A percentile compares a stretch with the other conserved stretches of the same genome.
phyloP scores from a whole-genome alignment of 2,113 vertebrate species.

The Hippotragus niger region DNA sequence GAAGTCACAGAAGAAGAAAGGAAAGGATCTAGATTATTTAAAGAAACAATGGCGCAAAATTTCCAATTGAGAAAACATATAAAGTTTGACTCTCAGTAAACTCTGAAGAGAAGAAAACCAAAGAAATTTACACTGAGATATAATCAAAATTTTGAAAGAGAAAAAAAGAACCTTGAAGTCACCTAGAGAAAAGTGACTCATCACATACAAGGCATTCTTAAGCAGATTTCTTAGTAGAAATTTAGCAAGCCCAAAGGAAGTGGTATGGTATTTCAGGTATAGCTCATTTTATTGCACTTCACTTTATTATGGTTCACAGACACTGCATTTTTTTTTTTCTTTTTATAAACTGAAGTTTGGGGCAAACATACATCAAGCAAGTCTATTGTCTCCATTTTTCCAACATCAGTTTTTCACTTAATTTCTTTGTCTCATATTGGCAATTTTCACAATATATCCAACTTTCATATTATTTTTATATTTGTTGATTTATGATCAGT shows the following conservation, averaged over 20 bases:
- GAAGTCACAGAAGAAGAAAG: not conserved
- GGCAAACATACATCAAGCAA: not conserved
- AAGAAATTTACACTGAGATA: not conserved
- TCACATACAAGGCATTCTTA: not conserved
- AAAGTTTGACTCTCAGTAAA: not conserved
- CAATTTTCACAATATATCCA: not conserved
- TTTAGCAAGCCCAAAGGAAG: not conserved
- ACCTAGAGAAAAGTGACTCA: not conserved
- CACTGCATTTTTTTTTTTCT: not conserved
- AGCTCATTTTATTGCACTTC: not conserved
- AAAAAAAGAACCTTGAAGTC: not conserved
- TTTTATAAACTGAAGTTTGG: not conserved
- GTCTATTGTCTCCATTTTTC: not conserved
- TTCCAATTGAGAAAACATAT: not conserved
- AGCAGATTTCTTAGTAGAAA: not conserved
- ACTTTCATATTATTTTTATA: not conserved
- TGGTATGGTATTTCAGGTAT: not conserved
- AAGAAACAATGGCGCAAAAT: not conserved
- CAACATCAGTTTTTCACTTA: not conserved
- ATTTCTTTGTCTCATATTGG: not conserved
- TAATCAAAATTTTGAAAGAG: not conserved
- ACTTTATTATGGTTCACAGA: not conserved
- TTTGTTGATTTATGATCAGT: not conserved
- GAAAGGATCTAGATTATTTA: not conserved
- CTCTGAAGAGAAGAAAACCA: not conserved